Percentiles rank a stretch among this genome's conserved stretches.
Conservation (phyloP, 2,113 vertebrate species). For the Alosa alosa region DNA sequence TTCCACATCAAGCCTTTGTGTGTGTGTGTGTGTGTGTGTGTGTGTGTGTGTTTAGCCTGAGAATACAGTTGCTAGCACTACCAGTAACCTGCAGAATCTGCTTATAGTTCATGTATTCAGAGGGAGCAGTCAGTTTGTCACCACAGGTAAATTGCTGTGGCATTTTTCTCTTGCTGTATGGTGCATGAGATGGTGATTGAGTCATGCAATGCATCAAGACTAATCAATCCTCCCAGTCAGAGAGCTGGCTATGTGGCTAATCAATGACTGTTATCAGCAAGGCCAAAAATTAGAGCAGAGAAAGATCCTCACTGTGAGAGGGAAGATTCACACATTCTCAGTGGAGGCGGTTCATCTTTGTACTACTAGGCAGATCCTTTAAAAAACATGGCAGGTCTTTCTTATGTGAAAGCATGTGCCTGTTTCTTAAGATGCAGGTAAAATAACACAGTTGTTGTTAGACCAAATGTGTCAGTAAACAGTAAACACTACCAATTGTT, state of each 20-base stretch:
- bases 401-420: neutral
- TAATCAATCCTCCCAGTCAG: neutral
- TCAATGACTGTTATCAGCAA: neutral
- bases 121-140: neutral
- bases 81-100: neutral
- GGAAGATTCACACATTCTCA: neutral
- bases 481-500: neutral
- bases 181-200: neutral
- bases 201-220: neutral
- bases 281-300: neutral
- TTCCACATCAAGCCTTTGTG: neutral
- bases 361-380: neutral
- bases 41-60: neutral
- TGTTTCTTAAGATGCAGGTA: neutral
- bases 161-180: neutral
- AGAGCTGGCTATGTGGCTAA: neutral
- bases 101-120: neutral
- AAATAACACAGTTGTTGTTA: neutral
- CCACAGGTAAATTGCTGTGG: neutral
- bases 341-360: neutral
- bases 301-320: neutral
- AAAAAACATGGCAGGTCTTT: too few species aligned
- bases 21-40: neutral
- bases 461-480: neutral
- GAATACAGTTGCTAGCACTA: neutral